Base-by-base conservation (phyloP, 2,797 vertebrate genomes). In the Manis pentadactyla region DNA sequence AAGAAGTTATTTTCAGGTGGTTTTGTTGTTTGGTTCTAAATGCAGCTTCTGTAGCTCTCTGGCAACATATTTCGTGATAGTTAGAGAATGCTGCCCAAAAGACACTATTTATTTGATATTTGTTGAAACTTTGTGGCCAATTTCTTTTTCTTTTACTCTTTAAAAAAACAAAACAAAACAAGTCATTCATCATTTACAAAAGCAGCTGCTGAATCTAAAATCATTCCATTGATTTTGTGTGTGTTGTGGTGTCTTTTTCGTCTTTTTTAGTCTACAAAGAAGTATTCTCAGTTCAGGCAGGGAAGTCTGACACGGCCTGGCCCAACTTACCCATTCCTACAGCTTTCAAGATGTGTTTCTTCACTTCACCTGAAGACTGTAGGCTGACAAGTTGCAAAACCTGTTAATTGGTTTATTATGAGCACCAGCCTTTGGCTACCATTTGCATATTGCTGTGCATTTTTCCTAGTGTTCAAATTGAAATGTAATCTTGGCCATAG, bases 401-500 rank as follows among this genome's bases (percentile, higher is more conserved):
- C 86, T 94, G 53, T 81, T 93, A 89, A 91, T 93, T 95, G 93
- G 78, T 75, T 91, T 87, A 93, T 94, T 93, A 92, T 57, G 27
- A 79, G 59, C 27, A 81, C 29, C 21, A 87, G 74, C 34, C 39
- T 83, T 82, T 17, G 11, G 46, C 37, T 9, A 66, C 37, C 4
- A 64, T 89, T 91, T 93, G 34, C 74, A 83, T n/a, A 21, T 71
- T 53, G 73, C 77, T 90, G 31, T 66, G 15, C 55, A 63, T 51
- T 53, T 87, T 37, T 85, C 49, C 51, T 63, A 51, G 34, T 49
- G 6, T 92, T 90, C 51, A 49, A 96, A 46, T 74, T 55, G 46
- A 75, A 78, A 75, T 89, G 12, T 42, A 63, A 69, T 79, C 39
- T 83, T 86, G 21, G 34, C 37, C 42, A 25, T 42, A 29, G 27